Evolutionary conservation across 2,888 invertebrate species (phyloP).

Genomic region (Spisula subtruncata): DNA sequence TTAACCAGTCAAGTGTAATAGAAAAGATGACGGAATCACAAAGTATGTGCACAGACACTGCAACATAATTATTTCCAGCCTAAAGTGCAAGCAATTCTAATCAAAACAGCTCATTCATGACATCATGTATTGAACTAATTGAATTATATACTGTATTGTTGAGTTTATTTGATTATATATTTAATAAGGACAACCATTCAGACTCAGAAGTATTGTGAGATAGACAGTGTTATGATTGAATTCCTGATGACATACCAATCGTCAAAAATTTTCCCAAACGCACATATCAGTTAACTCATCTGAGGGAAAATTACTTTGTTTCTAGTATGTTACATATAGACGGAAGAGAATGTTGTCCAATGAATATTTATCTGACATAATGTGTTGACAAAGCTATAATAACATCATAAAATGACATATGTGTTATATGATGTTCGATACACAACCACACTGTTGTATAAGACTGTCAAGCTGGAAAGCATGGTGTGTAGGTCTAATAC

Average conservation of each 20-base stretch:
- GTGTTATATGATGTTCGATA: no score
- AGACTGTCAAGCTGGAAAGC: no score
- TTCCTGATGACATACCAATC: neutral
- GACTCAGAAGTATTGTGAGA: neutral
- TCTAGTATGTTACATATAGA: conserved; percentile 3
- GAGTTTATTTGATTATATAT: neutral
- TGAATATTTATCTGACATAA: neutral
- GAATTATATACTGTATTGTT: neutral
- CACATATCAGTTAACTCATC: neutral
- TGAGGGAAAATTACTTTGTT: neutral
- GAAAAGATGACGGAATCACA: no score
- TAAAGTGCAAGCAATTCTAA: no score
- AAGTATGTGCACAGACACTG: no score
- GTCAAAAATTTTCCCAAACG: neutral
- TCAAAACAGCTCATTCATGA: no score
- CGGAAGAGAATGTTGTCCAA: neutral
- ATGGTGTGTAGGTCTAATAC: no score
- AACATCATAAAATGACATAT: no score
- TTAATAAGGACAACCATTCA: neutral
- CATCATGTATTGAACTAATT: no score
- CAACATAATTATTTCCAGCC: no score
- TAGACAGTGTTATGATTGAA: neutral
- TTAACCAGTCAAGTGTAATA: no score
- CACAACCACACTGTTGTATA: no score
- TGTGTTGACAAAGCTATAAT: neutral